Evolutionary conservation across 35 echinoderm and acorn worm genomes (phyloP).

Genomic region (Strongylocentrotus purpuratus): DNA sequence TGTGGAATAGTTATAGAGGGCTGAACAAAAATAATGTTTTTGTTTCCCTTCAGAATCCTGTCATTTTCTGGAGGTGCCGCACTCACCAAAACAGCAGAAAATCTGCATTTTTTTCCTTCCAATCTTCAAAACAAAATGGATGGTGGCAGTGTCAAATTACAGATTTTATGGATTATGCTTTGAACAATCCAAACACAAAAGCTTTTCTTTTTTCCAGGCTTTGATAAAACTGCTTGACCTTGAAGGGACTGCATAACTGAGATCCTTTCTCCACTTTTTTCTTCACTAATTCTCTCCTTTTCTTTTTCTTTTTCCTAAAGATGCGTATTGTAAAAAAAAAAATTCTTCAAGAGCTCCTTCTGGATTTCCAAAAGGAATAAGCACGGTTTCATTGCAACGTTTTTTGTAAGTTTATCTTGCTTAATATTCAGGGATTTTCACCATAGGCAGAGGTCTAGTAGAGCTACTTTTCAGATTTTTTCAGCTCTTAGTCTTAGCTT

Average conservation of each 20-base stretch:
- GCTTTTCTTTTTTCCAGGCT: neutral
- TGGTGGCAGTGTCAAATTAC: neutral
- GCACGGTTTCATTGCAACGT: no score
- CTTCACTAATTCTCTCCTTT: no score
- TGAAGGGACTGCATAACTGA: neutral
- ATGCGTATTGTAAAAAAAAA: no score
- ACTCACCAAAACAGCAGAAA: neutral
- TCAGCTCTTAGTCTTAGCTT: no score
- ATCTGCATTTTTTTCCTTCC: neutral
- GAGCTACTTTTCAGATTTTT: no score
- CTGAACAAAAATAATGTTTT: constrained; percentile 4
- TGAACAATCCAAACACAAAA: neutral
- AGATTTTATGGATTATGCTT: neutral
- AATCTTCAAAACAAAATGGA: neutral
- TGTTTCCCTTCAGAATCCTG: neutral
- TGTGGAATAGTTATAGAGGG: neutral
- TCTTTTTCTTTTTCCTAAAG: no score
- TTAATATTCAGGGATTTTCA: no score
- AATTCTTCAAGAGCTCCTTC: no score
- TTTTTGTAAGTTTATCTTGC: no score
- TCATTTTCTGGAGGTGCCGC: neutral
- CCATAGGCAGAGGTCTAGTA: no score
- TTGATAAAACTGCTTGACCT: neutral
- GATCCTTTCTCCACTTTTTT: no score
- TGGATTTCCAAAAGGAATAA: no score